Base-by-base conservation (phyloP, 2,888 invertebrate genomes). In the Eupsilia transversa region DNA sequence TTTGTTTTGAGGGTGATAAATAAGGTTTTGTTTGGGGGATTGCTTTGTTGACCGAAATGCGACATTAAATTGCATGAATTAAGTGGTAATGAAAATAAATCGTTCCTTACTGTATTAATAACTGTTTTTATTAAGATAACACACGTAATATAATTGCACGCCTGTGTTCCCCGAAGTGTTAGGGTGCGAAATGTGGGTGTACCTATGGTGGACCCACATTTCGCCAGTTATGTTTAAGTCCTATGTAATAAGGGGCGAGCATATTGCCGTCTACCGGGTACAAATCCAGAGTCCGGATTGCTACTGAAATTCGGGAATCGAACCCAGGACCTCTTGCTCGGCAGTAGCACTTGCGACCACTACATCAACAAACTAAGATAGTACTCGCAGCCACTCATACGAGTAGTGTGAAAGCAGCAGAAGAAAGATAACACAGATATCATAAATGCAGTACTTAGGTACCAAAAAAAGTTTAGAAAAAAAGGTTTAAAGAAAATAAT, bases 1-100 rank as follows among this genome's bases (percentile, higher is more conserved):
- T 68, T 78, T 63, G 64, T 69, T 76, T 65, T 56, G 35, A n/a
- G 57, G 33, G 9, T 64, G 27, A 67, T 41, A 35, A 17, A 43
- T 33, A 43, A 38, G 35, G 14, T 63, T 60, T 57, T 63, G n/a
- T 49, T 20, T n/a, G 20, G 10, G 17, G 43, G 4, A 5, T 67
- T 38, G 38, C 14, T 67, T 67, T 57, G 41, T 38, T 75, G 23
- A 33, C 2, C 5, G 35, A n/a, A 56, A 2, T 10, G 46, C 9
- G 12, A 30, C 10, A n/a, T 49, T 5, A 49, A 49, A 23, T 0
- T 20, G 17, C 38, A 4, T 56, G 7, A 46, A 66, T 23, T 7
- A 46, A 14, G 9, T 57, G 0, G 9, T 33, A 14, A 17, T 33
- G 5, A 59, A 38, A 30, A 49, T 23, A 56, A 30, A 30, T 57